These are phyloP conservation scores for Sebastes jordani DNA, from an alignment of 2,797 vertebrate species.

Conservation along the genomic window DNA sequence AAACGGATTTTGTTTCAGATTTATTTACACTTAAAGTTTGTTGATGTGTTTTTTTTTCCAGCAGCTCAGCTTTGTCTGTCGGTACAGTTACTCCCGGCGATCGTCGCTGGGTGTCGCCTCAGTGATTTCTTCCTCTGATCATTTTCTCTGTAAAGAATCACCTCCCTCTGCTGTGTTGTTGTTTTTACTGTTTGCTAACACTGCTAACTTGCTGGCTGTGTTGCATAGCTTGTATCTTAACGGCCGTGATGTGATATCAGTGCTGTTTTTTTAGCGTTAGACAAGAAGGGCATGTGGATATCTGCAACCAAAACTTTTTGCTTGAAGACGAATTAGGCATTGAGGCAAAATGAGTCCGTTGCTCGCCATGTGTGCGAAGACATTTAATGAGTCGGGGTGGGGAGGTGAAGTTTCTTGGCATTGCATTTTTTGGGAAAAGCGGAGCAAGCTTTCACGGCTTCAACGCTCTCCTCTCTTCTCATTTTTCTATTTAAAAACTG, in stretches of 20 bases:
- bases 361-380: not conserved
- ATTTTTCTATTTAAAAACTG: not conserved
- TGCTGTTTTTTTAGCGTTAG: not conserved
- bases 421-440: not conserved
- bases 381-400: not conserved
- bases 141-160: conserved; percentile 8
- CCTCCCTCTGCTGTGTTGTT: conserved; percentile 6
- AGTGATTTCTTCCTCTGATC: conserved; percentile 10
- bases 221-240: not conserved
- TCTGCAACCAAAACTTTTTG: not conserved
- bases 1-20: not conserved
- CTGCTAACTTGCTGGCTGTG: conserved; percentile 11
- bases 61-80: not conserved
- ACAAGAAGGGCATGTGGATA: not conserved
- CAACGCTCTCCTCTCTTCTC: not conserved
- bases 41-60: not conserved
- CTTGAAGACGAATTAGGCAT: not conserved
- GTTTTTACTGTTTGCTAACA: conserved; percentile 12
- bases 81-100: not conserved
- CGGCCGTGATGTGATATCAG: not conserved
- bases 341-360: not conserved
- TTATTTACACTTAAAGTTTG: conserved; percentile 11
- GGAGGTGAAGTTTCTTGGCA: not conserved
- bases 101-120: not conserved
- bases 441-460: not conserved